Base-by-base conservation (phyloP, 2,888 invertebrate genomes). In the Lamellibrachia satsuma region DNA sequence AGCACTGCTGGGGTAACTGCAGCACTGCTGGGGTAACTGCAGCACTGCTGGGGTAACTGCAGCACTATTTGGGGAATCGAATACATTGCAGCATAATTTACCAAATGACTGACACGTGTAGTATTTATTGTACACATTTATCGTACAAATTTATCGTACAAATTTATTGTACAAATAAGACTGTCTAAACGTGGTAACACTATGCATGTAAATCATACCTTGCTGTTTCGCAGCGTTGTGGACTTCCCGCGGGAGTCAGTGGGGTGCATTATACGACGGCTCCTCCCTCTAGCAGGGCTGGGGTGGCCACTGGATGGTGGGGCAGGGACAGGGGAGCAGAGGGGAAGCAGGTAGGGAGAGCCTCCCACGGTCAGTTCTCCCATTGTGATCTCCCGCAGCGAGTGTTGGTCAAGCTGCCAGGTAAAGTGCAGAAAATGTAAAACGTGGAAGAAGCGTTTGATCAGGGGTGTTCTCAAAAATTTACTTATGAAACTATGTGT, bases 311-410 rank as follows among this genome's bases (percentile, higher is more conserved):
- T 55, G 15, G 92, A 91, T 8, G 93, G 22, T 39, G 52, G 93
- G 52, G 27, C 75, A 93, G 52, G 93, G 52, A 27, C 75, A 93
- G 93, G n/a, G 95, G 95, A 4, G 52, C 92, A 92, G 51, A 91
- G 92, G 6, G 94, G 94, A 60, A 94, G 93, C 9, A 95, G 92
- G 93, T 96, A 96, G 2, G 96, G 96, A 7, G 96, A 96, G 15
- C 94, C 92, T 39, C 94, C 93, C 55, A 95, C 94, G n/a, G 94
- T 93, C 7, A 95, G 95, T 93, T 95, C 93, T 52, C 94, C 94
- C 92, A 94, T 94, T 9, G 95, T 95, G 94, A 96, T 96, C 92
- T 96, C 95, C 91, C 95, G 94, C 52, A 96, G 94, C 9, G 96
- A 95, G 39, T 94, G 94, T 3, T 95, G 95, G 94, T 96, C 95